A percentile compares a stretch with the other conserved stretches of the same genome.
Evolutionary conservation across 2,113 vertebrate genomes (phyloP).

Genomic region (Eublepharis macularius): DNA sequence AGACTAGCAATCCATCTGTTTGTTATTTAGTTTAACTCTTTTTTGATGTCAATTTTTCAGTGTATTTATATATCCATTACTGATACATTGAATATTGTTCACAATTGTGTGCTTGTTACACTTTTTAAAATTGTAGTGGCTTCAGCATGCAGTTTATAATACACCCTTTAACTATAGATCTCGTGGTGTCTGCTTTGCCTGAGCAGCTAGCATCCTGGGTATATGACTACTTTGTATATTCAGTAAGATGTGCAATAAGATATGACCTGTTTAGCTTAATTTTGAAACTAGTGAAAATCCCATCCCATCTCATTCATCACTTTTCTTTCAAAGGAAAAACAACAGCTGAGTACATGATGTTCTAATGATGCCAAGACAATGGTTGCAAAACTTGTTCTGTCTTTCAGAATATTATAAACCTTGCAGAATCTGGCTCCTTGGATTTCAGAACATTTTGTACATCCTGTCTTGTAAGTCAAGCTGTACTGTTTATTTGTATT

Average conservation of each 20-base stretch:
- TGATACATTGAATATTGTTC: no score
- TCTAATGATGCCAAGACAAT: neutral
- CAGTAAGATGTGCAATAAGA: neutral
- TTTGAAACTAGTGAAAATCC: neutral
- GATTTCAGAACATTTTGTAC: constrained; percentile 93
- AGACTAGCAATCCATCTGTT: no score
- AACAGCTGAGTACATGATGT: neutral
- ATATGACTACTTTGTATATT: neutral
- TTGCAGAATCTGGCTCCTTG: constrained; percentile 91
- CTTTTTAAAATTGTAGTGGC: no score
- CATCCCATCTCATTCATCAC: neutral
- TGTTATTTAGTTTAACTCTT: no score
- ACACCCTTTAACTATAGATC: neutral
- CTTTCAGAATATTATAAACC: constrained; percentile 86
- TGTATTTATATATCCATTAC: no score
- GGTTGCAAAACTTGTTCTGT: neutral
- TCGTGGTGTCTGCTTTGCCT: neutral
- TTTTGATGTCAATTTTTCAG: no score
- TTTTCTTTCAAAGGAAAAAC: neutral
- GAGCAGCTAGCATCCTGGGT: neutral
- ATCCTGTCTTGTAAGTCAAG: constrained; percentile 88
- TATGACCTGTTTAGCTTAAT: neutral
- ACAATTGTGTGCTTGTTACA: no score
- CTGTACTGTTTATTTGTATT: constrained; percentile 18
- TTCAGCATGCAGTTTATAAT: no score